Evolutionary conservation across 2,888 invertebrate species (phyloP), one percentile per base, ranked within the genome.

Genomic region (Ectobius pallidus): DNA sequence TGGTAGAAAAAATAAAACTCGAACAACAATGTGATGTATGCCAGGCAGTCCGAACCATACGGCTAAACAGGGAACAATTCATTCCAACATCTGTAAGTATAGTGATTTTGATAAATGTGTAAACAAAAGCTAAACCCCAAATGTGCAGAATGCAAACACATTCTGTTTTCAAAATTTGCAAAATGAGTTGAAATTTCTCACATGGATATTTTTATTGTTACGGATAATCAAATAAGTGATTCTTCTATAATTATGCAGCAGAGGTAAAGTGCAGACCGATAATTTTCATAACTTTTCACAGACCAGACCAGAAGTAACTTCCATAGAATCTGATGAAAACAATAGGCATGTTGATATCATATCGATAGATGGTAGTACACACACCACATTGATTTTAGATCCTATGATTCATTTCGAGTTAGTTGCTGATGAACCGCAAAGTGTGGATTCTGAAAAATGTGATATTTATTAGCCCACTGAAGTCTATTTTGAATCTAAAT

Each of bases 1-100:
- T 86, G 9, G 80, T 86, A 18, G 85, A 86, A 75, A 83, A 84
- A 78, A 85, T 86, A 78, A 82, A 84, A 71, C 77, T 84, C 9
- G 86, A 86, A 78, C 84, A 84, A 39, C 81, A 83, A 72, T 85
- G 85, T 74, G 86, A 87, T 75, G 84, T 86, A 22, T 84, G 84
- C 73, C 80, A 83, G 70, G 84, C 85, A 2, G 84, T 85, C 9
- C 79, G 84, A 67, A 81, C 79, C 25, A 79, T 86, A n/a, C 79
- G 85, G 70, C 81, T 81, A 73, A 85, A 82, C 46, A 80, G 85
- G 67, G 80, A 80, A 44, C 81, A 84, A 74, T 85, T 85, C 75
- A 78, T 84, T 14, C 77, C 77, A 39, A 77, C 81, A 16, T 58
- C 80, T 77, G 84, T 84, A 79, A 78, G 75, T 75, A 67, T 4